Evolutionary conservation across 2,797 vertebrate genomes (phyloP).

Genomic region (Oreochromis mossambicus): DNA sequence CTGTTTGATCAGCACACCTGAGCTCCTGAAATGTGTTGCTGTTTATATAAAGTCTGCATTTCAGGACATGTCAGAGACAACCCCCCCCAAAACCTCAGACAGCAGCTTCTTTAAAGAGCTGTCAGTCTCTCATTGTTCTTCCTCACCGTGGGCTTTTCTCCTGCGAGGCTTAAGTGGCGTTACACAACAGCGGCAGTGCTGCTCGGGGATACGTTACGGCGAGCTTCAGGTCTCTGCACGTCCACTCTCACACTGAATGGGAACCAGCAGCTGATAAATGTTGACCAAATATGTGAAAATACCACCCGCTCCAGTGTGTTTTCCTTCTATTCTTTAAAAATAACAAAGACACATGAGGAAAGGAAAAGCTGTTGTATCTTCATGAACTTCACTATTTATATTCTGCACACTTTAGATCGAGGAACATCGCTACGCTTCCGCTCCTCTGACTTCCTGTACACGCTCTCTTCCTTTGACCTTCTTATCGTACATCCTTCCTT

Average conservation of each 20-base stretch:
- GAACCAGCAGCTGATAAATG: neutral
- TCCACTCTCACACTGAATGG: neutral
- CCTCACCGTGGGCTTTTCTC: neutral
- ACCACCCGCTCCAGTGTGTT: neutral
- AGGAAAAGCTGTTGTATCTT: neutral
- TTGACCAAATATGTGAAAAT: neutral
- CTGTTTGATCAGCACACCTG: neutral
- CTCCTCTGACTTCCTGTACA: neutral
- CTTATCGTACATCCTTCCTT: constrained; percentile 21
- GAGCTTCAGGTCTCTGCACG: constrained; percentile 40
- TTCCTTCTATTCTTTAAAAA: neutral
- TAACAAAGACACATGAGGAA: neutral
- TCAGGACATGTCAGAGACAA: neutral
- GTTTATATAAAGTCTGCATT: neutral
- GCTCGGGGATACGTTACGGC: neutral
- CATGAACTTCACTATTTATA: neutral
- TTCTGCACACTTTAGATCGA: neutral
- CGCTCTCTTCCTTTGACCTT: neutral
- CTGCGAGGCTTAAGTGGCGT: neutral
- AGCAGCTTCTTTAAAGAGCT: neutral
- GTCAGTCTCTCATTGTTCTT: neutral
- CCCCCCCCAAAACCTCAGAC: neutral
- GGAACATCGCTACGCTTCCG: neutral
- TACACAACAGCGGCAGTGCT: neutral
- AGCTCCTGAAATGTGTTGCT: neutral